A percentile compares a stretch with the other conserved stretches of the same genome.
These are phyloP conservation scores for Hirtodrosophila confusa DNA, from an alignment of 2,888 invertebrate genomes.

Conservation along the genomic window DNA sequence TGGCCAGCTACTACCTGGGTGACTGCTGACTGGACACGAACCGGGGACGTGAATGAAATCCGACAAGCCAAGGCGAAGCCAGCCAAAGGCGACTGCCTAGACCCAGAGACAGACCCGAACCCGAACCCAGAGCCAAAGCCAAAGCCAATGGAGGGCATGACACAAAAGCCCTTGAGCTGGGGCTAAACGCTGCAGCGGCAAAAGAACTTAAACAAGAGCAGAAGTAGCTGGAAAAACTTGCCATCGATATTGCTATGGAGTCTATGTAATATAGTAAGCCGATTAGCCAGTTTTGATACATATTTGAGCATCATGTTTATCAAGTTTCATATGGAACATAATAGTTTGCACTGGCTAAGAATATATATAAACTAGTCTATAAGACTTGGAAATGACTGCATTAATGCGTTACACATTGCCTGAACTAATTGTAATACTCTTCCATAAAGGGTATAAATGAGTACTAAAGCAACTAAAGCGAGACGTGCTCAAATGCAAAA, in stretches of 20 bases:
- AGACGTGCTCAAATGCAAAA: conserved; percentile 64
- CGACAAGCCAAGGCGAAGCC: conserved; percentile 57
- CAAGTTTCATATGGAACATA: too few species aligned
- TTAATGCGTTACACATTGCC: too few species aligned
- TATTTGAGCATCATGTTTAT: too few species aligned
- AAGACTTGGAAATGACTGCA: too few species aligned
- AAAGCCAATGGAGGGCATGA: conserved; percentile 50
- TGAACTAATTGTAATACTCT: too few species aligned
- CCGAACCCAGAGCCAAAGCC: conserved; percentile 9
- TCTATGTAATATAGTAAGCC: too few species aligned
- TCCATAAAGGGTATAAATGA: neutral
- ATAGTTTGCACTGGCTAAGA: too few species aligned
- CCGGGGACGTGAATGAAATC: conserved; percentile 58
- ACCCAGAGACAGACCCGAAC: conserved; percentile 17
- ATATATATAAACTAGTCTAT: too few species aligned
- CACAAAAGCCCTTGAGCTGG: conserved; percentile 63
- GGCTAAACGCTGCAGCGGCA: conserved; percentile 11
- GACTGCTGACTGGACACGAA: conserved; percentile 40
- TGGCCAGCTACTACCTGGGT: conserved; percentile 2
- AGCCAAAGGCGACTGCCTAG: conserved; percentile 48
- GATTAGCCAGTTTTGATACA: too few species aligned
- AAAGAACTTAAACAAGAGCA: conserved; percentile 3
- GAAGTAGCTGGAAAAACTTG: conserved; percentile 5
- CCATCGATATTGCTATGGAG: too few species aligned
- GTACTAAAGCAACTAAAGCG: conserved; percentile 37